Percentiles rank a stretch among this genome's conserved stretches.
These are phyloP conservation scores for Hylia prasina DNA, from an alignment of 2,113 vertebrate species.

Conservation along the genomic window DNA sequence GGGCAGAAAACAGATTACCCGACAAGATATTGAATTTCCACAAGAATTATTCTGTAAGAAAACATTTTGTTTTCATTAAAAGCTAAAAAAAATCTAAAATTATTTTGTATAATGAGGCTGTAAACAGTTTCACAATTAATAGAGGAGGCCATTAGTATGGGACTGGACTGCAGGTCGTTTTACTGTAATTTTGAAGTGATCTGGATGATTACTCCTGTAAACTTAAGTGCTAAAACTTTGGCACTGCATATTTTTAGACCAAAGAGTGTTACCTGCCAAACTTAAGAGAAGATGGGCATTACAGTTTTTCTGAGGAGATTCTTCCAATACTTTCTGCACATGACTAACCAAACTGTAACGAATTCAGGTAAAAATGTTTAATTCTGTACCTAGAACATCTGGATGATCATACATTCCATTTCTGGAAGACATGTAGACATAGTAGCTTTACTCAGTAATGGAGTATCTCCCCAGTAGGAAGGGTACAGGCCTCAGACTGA, in stretches of 20 bases:
- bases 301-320: background rate
- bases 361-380: background rate
- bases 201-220: background rate
- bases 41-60: background rate
- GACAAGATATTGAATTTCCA: background rate
- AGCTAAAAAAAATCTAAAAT: background rate
- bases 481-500: background rate
- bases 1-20: background rate
- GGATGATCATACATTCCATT: background rate
- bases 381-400: background rate
- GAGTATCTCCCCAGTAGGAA: background rate
- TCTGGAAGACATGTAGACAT: background rate
- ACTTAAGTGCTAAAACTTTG: background rate
- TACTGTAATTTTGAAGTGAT: background rate
- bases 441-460: background rate
- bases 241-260: background rate
- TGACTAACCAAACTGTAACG: background rate
- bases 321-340: background rate
- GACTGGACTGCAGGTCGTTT: background rate
- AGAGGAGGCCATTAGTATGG: background rate
- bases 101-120: background rate
- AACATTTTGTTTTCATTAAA: background rate
- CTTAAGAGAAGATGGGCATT: background rate
- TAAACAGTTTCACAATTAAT: background rate
- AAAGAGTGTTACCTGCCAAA: background rate